Evolutionary conservation across 1,140 invertebrate species (phyloP).

Genomic region (Apis mellifera): DNA sequence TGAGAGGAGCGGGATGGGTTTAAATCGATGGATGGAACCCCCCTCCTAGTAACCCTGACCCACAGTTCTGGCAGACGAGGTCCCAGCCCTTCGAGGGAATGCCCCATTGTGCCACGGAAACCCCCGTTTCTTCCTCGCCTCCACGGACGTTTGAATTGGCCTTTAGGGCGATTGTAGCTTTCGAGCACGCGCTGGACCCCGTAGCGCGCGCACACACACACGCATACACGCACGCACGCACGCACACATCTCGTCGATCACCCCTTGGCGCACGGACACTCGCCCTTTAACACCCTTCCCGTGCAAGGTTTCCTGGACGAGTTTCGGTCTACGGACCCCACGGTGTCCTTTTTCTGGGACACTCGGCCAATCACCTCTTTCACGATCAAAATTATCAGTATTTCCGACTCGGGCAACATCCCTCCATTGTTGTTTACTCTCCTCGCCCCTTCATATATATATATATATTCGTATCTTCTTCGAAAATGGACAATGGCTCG

Average conservation of each 20-base stretch:
- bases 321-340: constrained; percentile 10
- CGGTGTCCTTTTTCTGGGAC: constrained; percentile 23
- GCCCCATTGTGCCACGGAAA: constrained; percentile 66
- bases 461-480: neutral
- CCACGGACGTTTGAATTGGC: constrained; percentile 58
- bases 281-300: constrained; percentile 55
- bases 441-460: too few species aligned
- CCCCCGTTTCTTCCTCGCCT: constrained; percentile 21
- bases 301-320: neutral
- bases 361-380: constrained; percentile 41
- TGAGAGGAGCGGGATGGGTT: constrained; percentile 25
- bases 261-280: constrained; percentile 27
- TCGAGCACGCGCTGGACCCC: constrained; percentile 48
- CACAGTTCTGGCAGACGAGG: constrained; percentile 70
- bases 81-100: constrained; percentile 73
- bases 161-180: constrained; percentile 45
- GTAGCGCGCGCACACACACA: neutral
- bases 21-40: constrained; percentile 58
- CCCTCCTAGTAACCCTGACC: constrained; percentile 76
- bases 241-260: too few species aligned
- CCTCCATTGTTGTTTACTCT: neutral
- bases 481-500: neutral
- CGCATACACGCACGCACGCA: neutral
- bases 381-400: neutral
- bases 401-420: neutral